Conservation (phyloP, 2,797 vertebrate genomes). For the Salarias fasciatus region DNA sequence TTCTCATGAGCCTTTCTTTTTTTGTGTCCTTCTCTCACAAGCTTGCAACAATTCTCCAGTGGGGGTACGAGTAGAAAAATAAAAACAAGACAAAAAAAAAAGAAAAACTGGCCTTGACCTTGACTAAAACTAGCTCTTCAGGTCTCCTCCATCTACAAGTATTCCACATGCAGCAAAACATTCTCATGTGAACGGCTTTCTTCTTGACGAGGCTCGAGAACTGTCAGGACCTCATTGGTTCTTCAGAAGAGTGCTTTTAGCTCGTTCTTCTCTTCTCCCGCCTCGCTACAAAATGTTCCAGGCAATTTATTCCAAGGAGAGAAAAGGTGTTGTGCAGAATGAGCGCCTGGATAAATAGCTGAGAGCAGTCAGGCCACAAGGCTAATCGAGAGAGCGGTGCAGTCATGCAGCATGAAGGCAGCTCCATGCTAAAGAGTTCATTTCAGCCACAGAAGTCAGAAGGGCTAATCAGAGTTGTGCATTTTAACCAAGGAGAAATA, state of each 20-base stretch:
- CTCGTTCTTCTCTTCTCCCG: slow-evolving; percentile 9
- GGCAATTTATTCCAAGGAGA: slow-evolving; percentile 61
- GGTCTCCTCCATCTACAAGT: slow-evolving; percentile 4
- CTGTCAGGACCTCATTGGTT: slow-evolving; percentile 45
- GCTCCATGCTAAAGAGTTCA: slow-evolving; percentile 44
- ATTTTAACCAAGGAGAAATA: slow-evolving; percentile 26
- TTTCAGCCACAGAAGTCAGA: slow-evolving; percentile 28
- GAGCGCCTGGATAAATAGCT: slow-evolving; percentile 52
- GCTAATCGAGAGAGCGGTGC: slow-evolving; percentile 44
- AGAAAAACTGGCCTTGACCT: slow-evolving; percentile 34
- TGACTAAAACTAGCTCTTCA: slow-evolving; percentile 15
- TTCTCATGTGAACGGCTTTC: slow-evolving; percentile 35
- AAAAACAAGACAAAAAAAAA: slow-evolving; percentile 2
- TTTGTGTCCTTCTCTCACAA: too few species aligned
- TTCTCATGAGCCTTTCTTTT: too few species aligned
- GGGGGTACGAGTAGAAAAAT: too few species aligned
- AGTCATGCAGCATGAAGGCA: slow-evolving; percentile 21
- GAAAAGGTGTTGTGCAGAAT: slow-evolving; percentile 40
- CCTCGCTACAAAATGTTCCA: slow-evolving; percentile 37
- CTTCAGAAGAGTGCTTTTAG: slow-evolving; percentile 21
- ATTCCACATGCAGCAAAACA: slow-evolving; percentile 1
- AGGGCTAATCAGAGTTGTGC: slow-evolving; percentile 4
- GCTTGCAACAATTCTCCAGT: too few species aligned
- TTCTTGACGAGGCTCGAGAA: slow-evolving; percentile 53
- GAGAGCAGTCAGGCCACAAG: slow-evolving; percentile 45